Base-by-base conservation (phyloP, 1,140 invertebrate species). In the Leptinotarsa undecemlineata region DNA sequence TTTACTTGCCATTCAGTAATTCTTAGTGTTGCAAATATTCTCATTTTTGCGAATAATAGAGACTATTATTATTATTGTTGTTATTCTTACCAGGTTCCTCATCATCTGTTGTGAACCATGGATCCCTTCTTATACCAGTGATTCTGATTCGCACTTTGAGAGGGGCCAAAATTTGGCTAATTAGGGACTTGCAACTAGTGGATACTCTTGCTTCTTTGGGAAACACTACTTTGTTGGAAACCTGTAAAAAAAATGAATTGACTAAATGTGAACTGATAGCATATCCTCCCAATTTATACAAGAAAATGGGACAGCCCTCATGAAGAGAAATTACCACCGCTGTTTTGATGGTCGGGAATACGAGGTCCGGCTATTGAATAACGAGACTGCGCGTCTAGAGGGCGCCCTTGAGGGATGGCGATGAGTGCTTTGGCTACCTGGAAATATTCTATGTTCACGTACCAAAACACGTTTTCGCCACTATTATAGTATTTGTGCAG, bases 221-320 rank as follows among this genome's bases (percentile, higher is more conserved):
- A 80, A 93, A 94, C 0, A 87, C 87, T 4, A 94, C 88, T 81
- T 90, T 91, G 76, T 88, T 91, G 82, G 92, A 91, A 11, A 94
- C 91, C 89, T 93, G 91, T 11, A 2, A 11, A 11, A 42, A 42
- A 42, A 11, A 11, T 42, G 8, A 42, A 11, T 11, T 42, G 33
- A 11, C 2, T 42, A 0, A 33, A 11, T 11, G 2, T 42, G 8
- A 42, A 42, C 6, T 42, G 8, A 11, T 42, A 42, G 11, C 2
- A 42, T 42, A 26, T 26, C 26, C 26, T 26, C 26, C 26, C 5
- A 1, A 26, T 26, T 26, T 6, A 26, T 26, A 5, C 5, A 26
- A 0, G 26, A 5, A 26, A 26, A 26, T 26, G 26, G 26, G 5
- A 26, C 26, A 0, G 26, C 1, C 26, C 26, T 26, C 26, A 5